Evolutionary conservation across 2,888 invertebrate species (phyloP), one percentile per base, ranked within the genome.

Genomic region (Rhagium mordax): DNA sequence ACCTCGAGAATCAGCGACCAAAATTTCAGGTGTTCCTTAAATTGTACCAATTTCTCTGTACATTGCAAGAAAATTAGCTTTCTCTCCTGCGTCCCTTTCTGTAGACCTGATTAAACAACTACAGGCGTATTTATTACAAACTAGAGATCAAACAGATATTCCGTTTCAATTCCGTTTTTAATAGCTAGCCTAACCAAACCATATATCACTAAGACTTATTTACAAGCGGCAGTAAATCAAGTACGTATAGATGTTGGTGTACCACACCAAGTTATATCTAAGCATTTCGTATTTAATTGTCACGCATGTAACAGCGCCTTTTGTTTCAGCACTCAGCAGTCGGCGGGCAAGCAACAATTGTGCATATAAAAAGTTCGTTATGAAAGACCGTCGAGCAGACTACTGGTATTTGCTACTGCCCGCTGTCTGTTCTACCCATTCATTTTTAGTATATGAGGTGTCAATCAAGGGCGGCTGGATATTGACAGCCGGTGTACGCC

Each of bases 151-250:
- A 4, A 41, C 41, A 41, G 33, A 33, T 41, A 41, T 41, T n/a
- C 41, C 13, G 4, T 41, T 41, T 4, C 71, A 61, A 69, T 66
- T 61, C 62, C 69, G 72, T 75, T 75, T 77, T 77, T 74, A 79
- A 79, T 78, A 77, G 78, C 79, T 78, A 68, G 75, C 77, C 67
- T 74, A 78, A 79, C 78, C 78, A 79, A 77, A 76, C 77, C 78
- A 76, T 79, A 79, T 80, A 79, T 80, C 78, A 80, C 79, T n/a
- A n/a, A n/a, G n/a, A n/a, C n/a, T 76, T 73, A 74, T 65, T 72
- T 74, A 76, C 78, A 78, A 73, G 74, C 29, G 73, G 72, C 66
- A 66, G 78, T 79, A 80, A 80, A 80, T 80, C 80, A 79, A 41
- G 41, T 41, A 41, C 41, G 33, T 33, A 33, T 33, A 33, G 13